Base-by-base conservation (phyloP, 2,113 vertebrate species). In the Salvelinus alpinus region DNA sequence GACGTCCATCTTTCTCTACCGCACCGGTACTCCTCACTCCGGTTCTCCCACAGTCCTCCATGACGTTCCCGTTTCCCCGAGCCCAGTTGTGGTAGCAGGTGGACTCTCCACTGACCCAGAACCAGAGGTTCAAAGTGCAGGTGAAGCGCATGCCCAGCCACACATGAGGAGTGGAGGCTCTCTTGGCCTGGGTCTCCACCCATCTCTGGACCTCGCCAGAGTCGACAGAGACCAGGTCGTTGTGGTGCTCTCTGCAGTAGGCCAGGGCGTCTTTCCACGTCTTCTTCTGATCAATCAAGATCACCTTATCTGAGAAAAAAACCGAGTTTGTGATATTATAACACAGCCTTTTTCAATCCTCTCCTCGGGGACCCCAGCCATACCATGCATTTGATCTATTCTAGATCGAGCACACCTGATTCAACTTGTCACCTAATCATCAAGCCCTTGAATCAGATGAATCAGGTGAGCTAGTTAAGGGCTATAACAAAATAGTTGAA, bases 131-230 rank as follows among this genome's bases (percentile, higher is more conserved):
- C 7, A 65, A 29, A 20, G 22, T 27, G 31, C 72, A 74, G 72
- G 20, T 74, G 59, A 47, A 44, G 20, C 59, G 60, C 1, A 74
- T 34, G 4, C 72, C 72, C 59, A 74, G 72, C 72, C 72, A 74
- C 14, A 65, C 72, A 62, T 64, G 34, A 29, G 72, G 24, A 47
- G 62, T 38, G 34, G 59, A 24, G 60, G 60, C 20, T 0, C 64
- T 74, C 31, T 24, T 38, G 34, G 60, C 59, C 72, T 1, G 13
- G 7, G 3, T 18, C 8, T n/a, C 5, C 5, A 74, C 72, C 72
- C 18, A 64, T 20, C 24, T 18, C 31, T 64, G 72, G 27, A 25
- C 3, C 72, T 31, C 1, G 4, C 4, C 5, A 38, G 62, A 74
- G 59, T 24, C 1, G 22, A 62, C 22, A 47, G 59, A 64, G 18